A percentile compares a stretch with the other conserved stretches of the same genome.
Evolutionary conservation across 2,888 invertebrate species (phyloP).

Genomic region (Ceriagrion tenellum): DNA sequence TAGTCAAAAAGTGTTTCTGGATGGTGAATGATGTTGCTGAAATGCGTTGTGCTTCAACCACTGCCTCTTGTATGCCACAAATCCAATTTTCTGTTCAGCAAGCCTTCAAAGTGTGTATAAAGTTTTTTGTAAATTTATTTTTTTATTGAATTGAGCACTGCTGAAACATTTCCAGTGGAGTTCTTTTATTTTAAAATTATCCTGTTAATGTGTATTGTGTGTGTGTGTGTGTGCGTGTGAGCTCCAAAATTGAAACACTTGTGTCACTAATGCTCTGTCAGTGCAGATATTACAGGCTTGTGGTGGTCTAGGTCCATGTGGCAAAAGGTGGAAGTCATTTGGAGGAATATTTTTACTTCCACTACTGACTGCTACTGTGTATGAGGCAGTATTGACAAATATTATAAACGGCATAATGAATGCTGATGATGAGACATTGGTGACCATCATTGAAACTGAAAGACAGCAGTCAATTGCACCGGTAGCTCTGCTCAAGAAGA

Average conservation of each 20-base stretch:
- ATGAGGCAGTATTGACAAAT: not conserved
- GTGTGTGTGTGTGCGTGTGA: not conserved
- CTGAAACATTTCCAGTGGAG: not conserved
- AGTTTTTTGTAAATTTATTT: constrained; percentile 46
- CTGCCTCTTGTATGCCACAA: not conserved
- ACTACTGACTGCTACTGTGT: not conserved
- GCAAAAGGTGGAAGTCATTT: not conserved
- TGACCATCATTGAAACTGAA: not conserved
- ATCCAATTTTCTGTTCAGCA: not conserved
- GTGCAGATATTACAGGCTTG: not conserved
- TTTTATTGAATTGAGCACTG: constrained; percentile 35
- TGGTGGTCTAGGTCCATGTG: not conserved
- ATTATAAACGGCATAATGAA: not conserved
- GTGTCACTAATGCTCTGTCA: not conserved
- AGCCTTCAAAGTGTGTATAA: constrained; percentile 21
- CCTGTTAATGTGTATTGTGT: not conserved
- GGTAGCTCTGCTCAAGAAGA: not conserved
- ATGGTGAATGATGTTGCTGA: not conserved
- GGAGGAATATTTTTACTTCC: not conserved
- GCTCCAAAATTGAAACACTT: not conserved
- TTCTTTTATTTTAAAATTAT: constrained; percentile 19
- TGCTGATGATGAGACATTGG: not conserved
- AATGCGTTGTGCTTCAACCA: not conserved
- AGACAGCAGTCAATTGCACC: not conserved
- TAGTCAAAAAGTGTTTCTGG: constrained; percentile 54